phyloP scores from a whole-genome alignment of 2,797 vertebrate genomes.

The Oreochromis grahami region DNA sequence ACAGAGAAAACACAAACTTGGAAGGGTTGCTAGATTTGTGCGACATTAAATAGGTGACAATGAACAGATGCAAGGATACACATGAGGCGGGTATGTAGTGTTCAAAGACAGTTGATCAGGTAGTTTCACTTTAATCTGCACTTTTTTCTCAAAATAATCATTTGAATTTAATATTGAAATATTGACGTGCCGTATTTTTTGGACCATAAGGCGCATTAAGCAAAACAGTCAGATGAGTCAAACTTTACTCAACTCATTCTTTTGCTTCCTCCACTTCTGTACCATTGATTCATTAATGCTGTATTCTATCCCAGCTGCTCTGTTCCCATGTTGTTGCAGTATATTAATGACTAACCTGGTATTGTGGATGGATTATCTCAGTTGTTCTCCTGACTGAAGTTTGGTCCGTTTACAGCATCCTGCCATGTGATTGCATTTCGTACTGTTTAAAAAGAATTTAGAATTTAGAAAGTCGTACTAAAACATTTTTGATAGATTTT shows the following conservation, averaged over 20 bases:
- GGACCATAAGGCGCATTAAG: not conserved
- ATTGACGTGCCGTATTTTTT: not conserved
- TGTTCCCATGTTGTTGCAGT: accelerated
- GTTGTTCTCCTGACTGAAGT: not conserved
- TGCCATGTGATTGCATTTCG: not conserved
- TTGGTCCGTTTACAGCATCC: not conserved
- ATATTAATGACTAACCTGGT: accelerated
- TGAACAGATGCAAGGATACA: not conserved
- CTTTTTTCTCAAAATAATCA: not conserved
- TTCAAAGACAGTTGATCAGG: not conserved
- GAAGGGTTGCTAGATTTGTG: not conserved
- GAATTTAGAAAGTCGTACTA: not conserved
- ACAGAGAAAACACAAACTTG: not conserved
- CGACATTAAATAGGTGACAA: not conserved
- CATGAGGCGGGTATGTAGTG: not conserved
- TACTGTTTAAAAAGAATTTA: no score
- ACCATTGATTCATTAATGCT: no score
- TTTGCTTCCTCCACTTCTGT: no score
- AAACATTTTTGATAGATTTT: not conserved
- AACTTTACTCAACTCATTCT: no score
- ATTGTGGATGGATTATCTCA: not conserved
- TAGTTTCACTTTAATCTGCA: not conserved
- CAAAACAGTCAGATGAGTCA: no score
- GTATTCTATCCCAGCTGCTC: accelerated
- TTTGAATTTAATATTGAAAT: not conserved